phyloP scores from a whole-genome alignment of 2,797 vertebrate genomes.

The Dipus sagitta region DNA sequence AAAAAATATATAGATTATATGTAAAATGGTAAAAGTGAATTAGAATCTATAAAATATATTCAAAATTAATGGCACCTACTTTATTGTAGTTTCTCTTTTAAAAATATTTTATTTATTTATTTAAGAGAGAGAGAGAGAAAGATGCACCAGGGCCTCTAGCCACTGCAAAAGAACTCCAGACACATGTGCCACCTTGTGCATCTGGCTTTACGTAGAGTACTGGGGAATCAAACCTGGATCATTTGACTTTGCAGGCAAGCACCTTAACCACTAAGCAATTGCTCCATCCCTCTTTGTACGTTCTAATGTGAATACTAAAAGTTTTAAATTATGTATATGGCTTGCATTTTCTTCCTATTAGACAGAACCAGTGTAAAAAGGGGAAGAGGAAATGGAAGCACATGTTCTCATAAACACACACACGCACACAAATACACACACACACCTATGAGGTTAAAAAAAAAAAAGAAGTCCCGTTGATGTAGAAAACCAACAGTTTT shows the following conservation, averaged over 20 bases:
- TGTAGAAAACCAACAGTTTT: neutral
- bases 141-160: too few species aligned
- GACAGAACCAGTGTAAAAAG: neutral
- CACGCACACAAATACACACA: neutral
- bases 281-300: neutral
- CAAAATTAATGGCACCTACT: constrained; percentile 25
- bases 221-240: too few species aligned
- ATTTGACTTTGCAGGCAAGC: too few species aligned
- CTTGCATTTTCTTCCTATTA: neutral
- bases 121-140: too few species aligned
- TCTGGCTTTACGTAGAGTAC: too few species aligned
- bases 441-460: neutral
- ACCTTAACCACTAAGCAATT: too few species aligned
- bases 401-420: neutral
- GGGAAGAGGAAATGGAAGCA: neutral
- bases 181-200: too few species aligned
- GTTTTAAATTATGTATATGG: neutral
- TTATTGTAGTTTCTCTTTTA: neutral
- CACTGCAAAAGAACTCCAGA: too few species aligned
- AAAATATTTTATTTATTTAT: too few species aligned
- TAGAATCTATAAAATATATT: neutral
- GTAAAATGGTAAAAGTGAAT: neutral
- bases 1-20: neutral
- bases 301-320: constrained; percentile 14
- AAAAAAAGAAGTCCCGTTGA: neutral